Conservation (phyloP, 2,113 vertebrate species). For the Mobula birostris region DNA sequence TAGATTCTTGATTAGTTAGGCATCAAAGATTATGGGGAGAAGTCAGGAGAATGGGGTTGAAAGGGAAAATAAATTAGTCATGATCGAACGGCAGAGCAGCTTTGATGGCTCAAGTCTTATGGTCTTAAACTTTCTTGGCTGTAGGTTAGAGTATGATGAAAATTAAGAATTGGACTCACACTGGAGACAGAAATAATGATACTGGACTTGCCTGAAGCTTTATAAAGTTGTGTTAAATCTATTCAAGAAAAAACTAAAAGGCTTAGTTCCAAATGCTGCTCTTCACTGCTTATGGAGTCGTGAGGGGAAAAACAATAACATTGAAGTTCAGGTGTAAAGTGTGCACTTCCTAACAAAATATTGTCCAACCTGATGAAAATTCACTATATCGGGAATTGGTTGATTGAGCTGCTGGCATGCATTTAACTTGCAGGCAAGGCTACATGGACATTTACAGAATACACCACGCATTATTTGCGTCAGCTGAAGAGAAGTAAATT, state of each 20-base stretch:
- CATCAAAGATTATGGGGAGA: no score
- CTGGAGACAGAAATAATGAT: conserved; percentile 12
- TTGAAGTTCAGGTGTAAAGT: not conserved
- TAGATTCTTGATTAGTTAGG: no score
- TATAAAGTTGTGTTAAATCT: conserved; percentile 15
- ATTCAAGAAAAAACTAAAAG: conserved; percentile 7
- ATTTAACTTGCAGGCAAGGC: conserved; percentile 9
- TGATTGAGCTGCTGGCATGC: not conserved
- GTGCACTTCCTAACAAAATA: not conserved
- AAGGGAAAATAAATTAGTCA: no score
- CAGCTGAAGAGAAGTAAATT: conserved; percentile 7
- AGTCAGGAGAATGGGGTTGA: no score
- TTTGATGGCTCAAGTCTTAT: no score
- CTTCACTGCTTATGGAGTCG: not conserved
- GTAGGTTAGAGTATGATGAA: not conserved
- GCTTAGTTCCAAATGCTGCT: not conserved
- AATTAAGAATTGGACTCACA: not conserved
- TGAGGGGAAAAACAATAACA: not conserved
- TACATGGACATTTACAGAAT: not conserved
- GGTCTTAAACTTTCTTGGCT: not conserved
- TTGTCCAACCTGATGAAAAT: not conserved
- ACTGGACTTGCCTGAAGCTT: not conserved
- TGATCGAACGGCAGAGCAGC: no score
- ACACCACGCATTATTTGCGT: not conserved
- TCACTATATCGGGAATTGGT: not conserved